Base-by-base conservation (phyloP, 2,113 vertebrate genomes). In the Chaenogobius annularis region DNA sequence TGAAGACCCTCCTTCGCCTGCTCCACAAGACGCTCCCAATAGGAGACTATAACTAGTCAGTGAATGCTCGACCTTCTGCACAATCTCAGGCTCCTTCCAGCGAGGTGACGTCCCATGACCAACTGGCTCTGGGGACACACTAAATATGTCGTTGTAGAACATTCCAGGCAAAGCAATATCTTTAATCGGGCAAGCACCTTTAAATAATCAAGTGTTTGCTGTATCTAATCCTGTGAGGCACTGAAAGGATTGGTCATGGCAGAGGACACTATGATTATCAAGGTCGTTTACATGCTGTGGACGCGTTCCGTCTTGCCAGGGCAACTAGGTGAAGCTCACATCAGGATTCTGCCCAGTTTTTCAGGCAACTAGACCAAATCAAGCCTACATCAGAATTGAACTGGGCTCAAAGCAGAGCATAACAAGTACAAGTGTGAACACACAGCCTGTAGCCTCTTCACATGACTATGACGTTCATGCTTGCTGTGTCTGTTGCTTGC, bases 231-330 rank as follows among this genome's bases (percentile, higher is more conserved):
- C 59, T 19, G 5, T 63, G 59, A 37, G 59, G 17, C 59, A 40
- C 11, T 63, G 26, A 63, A 31, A 63, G 35, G 61, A 62, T 73
- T 65, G 22, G 48, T 55, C n/a, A 44, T 50, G 14, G 37, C 75
- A 43, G 37, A n/a, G 6, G 37, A 40, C 9, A 17, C 9, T 13
- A 10, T 17, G 31, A 47, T 48, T 17, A 3, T 46, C 35, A 52
- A 47, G 70, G 52, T 44, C 31, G 26, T 55, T 62, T 68, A 26
- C 23, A 23, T 56, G 44, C 22, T 22, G 43, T 12, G 9, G 58
- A 10, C 6, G 43, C 43, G 65, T 17, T 5, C 20, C 12, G 0
- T 10, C 46, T 68, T 19, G 14, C 22, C 37, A 17, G 26, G 26
- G 68, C 62, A 40, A 59, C 62, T 31, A 54, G 14, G 64, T 52